These are phyloP conservation scores for Misgurnus anguillicaudatus DNA, from an alignment of 2,113 vertebrate genomes.

Conservation along the genomic window DNA sequence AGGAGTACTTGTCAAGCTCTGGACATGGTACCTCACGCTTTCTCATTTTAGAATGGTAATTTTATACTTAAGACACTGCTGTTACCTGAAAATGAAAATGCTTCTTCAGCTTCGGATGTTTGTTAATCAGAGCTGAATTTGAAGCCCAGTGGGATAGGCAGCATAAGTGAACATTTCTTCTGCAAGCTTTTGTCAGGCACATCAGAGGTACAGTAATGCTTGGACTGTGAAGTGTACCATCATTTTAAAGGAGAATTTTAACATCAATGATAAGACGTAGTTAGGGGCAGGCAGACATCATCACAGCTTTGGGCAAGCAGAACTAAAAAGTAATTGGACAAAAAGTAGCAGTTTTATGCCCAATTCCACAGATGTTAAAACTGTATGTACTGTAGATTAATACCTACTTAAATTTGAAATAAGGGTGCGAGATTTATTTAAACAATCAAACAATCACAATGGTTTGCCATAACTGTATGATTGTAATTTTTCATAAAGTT, in stretches of 20 bases:
- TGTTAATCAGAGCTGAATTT: conserved; percentile 49
- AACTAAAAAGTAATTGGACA: background rate
- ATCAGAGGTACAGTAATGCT: conserved; percentile 38
- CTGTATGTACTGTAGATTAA: too few species aligned
- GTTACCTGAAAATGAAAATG: conserved; percentile 53
- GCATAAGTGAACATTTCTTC: conserved; percentile 48
- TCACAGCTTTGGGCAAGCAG: conserved; percentile 20
- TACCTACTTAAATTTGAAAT: too few species aligned
- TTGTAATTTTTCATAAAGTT: too few species aligned
- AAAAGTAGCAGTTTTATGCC: too few species aligned
- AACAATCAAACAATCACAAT: too few species aligned
- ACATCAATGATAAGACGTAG: conserved; percentile 52
- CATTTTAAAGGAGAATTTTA: conserved; percentile 46
- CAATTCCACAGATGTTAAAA: too few species aligned
- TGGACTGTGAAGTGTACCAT: conserved; percentile 49
- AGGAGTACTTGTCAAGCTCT: conserved; percentile 54
- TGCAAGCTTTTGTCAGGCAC: conserved; percentile 49
- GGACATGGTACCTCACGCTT: conserved; percentile 48
- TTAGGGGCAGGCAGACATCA: conserved; percentile 50
- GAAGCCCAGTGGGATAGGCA: conserved; percentile 42
- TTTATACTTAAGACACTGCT: conserved; percentile 51
- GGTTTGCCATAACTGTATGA: too few species aligned
- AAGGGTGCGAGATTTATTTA: too few species aligned
- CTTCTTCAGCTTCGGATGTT: conserved; percentile 46
- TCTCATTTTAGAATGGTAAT: conserved; percentile 50